These are phyloP conservation scores for Gambusia yucatana DNA, from an alignment of 2,797 vertebrate species.

Conservation along the genomic window DNA sequence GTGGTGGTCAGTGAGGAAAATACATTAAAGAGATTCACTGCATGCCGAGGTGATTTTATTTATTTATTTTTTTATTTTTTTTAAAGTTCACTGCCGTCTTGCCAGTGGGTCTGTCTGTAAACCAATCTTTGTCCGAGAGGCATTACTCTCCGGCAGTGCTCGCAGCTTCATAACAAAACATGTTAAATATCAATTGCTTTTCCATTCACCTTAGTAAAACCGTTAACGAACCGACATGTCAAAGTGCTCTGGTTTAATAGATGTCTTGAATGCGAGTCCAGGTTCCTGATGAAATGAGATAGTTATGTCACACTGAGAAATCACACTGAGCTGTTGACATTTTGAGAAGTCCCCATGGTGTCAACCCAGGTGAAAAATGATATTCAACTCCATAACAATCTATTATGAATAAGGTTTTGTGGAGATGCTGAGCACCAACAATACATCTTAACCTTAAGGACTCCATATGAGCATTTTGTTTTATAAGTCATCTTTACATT, in stretches of 20 bases:
- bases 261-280: constrained; percentile 17
- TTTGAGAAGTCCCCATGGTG: constrained; percentile 69
- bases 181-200: constrained; percentile 12
- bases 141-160: background rate
- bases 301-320: constrained; percentile 55
- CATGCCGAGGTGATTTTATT: constrained; percentile 19
- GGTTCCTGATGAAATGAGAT: constrained; percentile 51
- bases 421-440: constrained; percentile 25
- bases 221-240: constrained; percentile 1
- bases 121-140: constrained; percentile 5
- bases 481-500: constrained; percentile 8
- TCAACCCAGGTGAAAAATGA: constrained; percentile 66
- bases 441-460: constrained; percentile 33
- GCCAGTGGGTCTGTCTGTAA: constrained; percentile 10
- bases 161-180: constrained; percentile 19
- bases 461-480: constrained; percentile 12
- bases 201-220: constrained; percentile 2
- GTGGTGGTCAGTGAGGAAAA: constrained; percentile 22
- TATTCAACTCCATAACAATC: constrained; percentile 68
- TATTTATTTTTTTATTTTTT: background rate
- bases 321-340: constrained; percentile 74
- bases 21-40: constrained; percentile 32
- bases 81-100: constrained; percentile 21
- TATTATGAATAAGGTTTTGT: constrained; percentile 64
- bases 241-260: constrained; percentile 4